phyloP scores from a whole-genome alignment of 2,797 vertebrate species.

The Cheirogaleus major region DNA sequence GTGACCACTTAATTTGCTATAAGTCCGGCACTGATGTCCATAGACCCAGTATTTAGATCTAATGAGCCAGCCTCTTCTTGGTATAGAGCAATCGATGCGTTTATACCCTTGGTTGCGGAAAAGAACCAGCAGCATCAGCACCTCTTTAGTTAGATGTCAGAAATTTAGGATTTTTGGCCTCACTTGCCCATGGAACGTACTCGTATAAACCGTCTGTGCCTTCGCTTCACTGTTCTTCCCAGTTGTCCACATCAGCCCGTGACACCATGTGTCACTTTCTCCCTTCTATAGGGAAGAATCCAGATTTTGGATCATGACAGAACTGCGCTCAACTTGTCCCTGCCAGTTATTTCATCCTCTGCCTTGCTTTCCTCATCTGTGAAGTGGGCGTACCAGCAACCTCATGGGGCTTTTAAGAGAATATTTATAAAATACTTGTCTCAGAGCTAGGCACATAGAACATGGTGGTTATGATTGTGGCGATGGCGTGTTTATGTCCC shows the following conservation, averaged over 20 bases:
- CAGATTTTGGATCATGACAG: background rate
- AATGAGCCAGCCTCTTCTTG: background rate
- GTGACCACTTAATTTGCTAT: background rate
- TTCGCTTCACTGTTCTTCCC: background rate
- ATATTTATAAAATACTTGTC: background rate
- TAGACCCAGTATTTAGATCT: background rate
- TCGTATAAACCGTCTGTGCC: accelerated
- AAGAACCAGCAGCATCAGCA: accelerated
- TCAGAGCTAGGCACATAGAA: background rate
- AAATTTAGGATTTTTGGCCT: background rate
- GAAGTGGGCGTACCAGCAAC: background rate
- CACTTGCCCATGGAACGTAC: accelerated
- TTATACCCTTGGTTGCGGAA: accelerated
- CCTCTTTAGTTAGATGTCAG: background rate
- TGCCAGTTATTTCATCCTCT: too few species aligned
- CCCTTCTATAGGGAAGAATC: background rate
- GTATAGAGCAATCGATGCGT: accelerated
- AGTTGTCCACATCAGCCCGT: accelerated
- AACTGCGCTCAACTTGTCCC: background rate
- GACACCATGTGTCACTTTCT: accelerated
- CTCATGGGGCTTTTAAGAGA: background rate
- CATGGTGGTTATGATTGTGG: background rate
- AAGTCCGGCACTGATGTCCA: background rate
- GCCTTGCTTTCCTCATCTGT: background rate
- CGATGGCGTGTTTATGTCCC: background rate